Conservation (phyloP, 2,888 invertebrate species). For the Thysanoteuthis rhombus region DNA sequence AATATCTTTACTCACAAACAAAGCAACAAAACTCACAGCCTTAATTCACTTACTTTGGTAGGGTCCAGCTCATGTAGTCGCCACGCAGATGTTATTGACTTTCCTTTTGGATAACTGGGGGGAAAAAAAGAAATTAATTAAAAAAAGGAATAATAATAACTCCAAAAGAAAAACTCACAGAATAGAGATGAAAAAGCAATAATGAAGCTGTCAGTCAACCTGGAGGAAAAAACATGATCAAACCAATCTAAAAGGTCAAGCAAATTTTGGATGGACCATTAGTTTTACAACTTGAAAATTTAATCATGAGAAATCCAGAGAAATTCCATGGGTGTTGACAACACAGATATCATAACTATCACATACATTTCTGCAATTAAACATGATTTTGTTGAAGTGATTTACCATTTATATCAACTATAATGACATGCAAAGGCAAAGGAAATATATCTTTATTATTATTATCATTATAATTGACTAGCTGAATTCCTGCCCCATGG, state of each 20-base stretch:
- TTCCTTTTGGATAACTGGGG: constrained; percentile 81
- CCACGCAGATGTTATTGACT: constrained; percentile 91
- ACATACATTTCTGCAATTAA: too few relatives aligned
- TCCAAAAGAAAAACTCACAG: neutral
- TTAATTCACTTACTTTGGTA: constrained; percentile 76
- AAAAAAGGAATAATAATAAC: neutral
- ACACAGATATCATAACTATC: too few relatives aligned
- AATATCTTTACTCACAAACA: neutral
- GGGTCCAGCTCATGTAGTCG: constrained; percentile 91
- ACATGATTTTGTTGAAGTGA: too few relatives aligned
- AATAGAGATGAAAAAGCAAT: neutral
- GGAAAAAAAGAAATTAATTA: too few relatives aligned
- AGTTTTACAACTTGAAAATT: neutral
- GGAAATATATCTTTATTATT: too few relatives aligned
- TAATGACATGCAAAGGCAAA: too few relatives aligned
- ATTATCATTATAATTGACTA: too few relatives aligned
- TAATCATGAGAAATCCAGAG: too few relatives aligned
- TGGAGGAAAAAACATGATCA: neutral
- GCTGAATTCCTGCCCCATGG: too few relatives aligned
- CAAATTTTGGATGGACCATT: neutral
- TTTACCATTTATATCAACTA: too few relatives aligned
- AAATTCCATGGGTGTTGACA: too few relatives aligned
- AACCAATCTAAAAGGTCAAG: neutral
- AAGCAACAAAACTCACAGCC: neutral
- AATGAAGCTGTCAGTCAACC: neutral